Base-by-base conservation (phyloP, 2,113 vertebrate genomes). In the Trachemys scripta region DNA sequence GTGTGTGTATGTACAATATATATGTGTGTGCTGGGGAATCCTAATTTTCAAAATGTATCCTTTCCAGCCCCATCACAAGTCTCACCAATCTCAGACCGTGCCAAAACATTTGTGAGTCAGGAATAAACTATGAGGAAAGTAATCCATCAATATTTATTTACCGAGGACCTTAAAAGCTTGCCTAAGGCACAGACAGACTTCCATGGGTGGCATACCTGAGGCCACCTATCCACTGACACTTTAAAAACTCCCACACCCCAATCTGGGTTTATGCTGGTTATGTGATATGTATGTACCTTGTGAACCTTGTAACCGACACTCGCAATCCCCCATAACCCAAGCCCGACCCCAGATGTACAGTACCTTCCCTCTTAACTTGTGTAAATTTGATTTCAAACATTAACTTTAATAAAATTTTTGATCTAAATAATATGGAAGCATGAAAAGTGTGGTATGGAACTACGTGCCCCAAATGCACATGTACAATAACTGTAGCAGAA, bases 131-230 rank as follows among this genome's bases (percentile, higher is more conserved):
- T 88, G 88, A 92, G 75, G 16, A 13, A 91, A 88, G 72, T 20
- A 76, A 87, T 59, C 27, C 82, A n/a, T 31, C 0, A 0, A 19
- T 86, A 87, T 24, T 59, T 80, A 76, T 0, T 5, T 54, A 91
- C n/a, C 31, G 80, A 86, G n/a, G n/a, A 65, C 69, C 51, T 94
- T 91, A 83, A 85, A 93, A 22, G 84, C 17, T 24, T 84, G 16
- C 27, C 72, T 87, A 93, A 31, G 31, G 22, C 2, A 0, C 24
- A 80, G 31, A 76, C 85, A 45, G 45, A 45, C 45, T 45, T 45
- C 45, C 45, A 45, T 45, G 45, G 45, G 45, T 45, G 45, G 45
- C 45, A 45, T 45, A 45, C 45, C 45, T 6, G 45, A 45, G 45
- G 5, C 45, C 45, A 45, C 45, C 45, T 45, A 45, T 45, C 45